These are phyloP conservation scores for Zoanthus sansibaricus DNA, from an alignment of 92 coral and sea anemone genomes.

Conservation along the genomic window DNA sequence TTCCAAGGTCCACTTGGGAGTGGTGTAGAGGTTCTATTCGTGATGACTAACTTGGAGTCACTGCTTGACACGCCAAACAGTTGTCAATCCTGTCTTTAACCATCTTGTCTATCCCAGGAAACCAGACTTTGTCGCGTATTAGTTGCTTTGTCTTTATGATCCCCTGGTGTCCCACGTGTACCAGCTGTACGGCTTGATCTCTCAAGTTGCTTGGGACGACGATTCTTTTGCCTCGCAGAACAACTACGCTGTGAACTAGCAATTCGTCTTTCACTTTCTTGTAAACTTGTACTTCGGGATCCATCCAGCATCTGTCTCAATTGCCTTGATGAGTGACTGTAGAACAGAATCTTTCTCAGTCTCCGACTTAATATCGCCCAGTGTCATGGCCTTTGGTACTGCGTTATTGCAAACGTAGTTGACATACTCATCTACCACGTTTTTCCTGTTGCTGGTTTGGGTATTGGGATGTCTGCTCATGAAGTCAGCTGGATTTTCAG, in stretches of 20 bases:
- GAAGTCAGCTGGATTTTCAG: constrained; percentile 15
- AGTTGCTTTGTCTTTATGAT: background rate
- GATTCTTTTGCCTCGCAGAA: constrained; percentile 44
- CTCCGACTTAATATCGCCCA: constrained; percentile 62
- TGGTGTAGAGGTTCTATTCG: constrained; percentile 19
- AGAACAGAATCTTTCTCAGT: constrained; percentile 53
- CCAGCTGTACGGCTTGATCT: constrained; percentile 12
- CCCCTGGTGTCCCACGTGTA: constrained; percentile 13
- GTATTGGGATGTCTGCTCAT: background rate
- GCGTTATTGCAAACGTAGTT: constrained; percentile 27
- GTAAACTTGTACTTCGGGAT: constrained; percentile 52
- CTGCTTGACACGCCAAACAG: no score
- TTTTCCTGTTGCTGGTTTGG: constrained; percentile 3
- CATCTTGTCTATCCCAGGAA: no score
- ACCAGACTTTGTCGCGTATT: no score
- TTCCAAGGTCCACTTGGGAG: constrained; percentile 64
- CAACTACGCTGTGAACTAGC: constrained; percentile 13
- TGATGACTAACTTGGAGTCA: background rate
- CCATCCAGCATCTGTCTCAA: constrained; percentile 58
- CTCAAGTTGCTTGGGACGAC: constrained; percentile 38
- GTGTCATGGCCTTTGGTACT: constrained; percentile 69
- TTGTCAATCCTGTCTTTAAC: no score
- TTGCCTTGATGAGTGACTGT: constrained; percentile 50
- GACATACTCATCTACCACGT: constrained; percentile 57
- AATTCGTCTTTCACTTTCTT: constrained; percentile 70